Evolutionary conservation across 2,888 invertebrate species (phyloP), one percentile per base, ranked within the genome.

Genomic region (Macroteleia sp.): DNA sequence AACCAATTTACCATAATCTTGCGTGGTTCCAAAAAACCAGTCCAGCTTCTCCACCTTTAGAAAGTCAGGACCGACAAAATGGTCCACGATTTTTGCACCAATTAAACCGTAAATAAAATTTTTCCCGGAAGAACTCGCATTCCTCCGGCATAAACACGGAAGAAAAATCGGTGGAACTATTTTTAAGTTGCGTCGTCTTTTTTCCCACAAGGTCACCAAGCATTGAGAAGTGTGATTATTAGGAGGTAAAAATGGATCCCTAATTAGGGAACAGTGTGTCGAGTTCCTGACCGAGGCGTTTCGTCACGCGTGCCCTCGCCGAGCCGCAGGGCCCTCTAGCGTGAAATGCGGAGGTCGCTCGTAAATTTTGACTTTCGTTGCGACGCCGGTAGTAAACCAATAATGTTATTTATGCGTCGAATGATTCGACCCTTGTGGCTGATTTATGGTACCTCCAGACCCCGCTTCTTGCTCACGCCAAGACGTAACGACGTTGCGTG

Each of bases 331-430:
- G 57, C 44, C 69, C 30, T 52, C 48, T 62, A 66, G 76, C 76
- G 73, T 77, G 66, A 77, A 77, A 70, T 70, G 52, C 69, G 50
- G 62, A 54, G 73, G 48, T 57, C 54, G 73, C 61, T 69, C 76
- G 56, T 80, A 80, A 78, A 80, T 78, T 70, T 66, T 20, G 46
- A 42, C 56, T 78, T 77, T 71, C 46, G 54, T 80, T 77, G 73
- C 74, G 73, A 78, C 80, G 73, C 81, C 71, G 69, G 78, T 61
- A 79, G 84, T 88, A 90, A 90, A 89, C 88, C 89, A 86, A 90
- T 91, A 89, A 90, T 90, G 86, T 88, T 90, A 89, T 90, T 90
- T 90, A 87, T 85, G 86, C 81, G 80, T 84, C 80, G 82, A 89
- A 90, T 90, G 82, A 90, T 90, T 85, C 83, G 86, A 83, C 81